phyloP scores from a whole-genome alignment of 1,140 invertebrate species.

The Psix sp. region DNA sequence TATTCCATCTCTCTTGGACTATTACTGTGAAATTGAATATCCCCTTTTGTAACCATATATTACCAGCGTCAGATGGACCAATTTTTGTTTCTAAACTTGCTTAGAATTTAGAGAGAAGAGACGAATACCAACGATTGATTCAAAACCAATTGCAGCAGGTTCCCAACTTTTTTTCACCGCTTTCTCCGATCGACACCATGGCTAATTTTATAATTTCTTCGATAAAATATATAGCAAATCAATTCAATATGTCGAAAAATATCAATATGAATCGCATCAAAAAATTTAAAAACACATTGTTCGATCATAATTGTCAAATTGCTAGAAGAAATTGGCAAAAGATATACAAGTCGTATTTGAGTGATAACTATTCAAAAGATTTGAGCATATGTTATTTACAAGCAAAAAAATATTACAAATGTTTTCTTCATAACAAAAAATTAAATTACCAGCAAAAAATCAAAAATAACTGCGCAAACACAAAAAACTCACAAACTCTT shows the following conservation, averaged over 20 bases:
- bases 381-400: not conserved
- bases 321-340: not conserved
- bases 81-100: too few species aligned
- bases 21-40: constrained; percentile 5
- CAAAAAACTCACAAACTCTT: not conserved
- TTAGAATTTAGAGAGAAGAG: too few species aligned
- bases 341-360: not conserved
- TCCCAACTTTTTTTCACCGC: too few species aligned
- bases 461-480: constrained; percentile 1
- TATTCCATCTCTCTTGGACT: not conserved
- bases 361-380: not conserved
- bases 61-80: too few species aligned
- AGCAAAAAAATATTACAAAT: not conserved
- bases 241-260: not conserved
- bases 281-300: constrained; percentile 7
- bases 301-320: not conserved
- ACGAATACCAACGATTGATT: too few species aligned
- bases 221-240: not conserved
- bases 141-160: too few species aligned
- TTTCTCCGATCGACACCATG: not conserved
- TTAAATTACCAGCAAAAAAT: not conserved
- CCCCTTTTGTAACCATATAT: not conserved
- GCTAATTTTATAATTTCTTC: not conserved
- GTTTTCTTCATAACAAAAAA: not conserved
- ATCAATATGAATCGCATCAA: not conserved